These are phyloP conservation scores for Amphipoea oculea DNA, from an alignment of 2,888 invertebrate genomes.

Conservation along the genomic window DNA sequence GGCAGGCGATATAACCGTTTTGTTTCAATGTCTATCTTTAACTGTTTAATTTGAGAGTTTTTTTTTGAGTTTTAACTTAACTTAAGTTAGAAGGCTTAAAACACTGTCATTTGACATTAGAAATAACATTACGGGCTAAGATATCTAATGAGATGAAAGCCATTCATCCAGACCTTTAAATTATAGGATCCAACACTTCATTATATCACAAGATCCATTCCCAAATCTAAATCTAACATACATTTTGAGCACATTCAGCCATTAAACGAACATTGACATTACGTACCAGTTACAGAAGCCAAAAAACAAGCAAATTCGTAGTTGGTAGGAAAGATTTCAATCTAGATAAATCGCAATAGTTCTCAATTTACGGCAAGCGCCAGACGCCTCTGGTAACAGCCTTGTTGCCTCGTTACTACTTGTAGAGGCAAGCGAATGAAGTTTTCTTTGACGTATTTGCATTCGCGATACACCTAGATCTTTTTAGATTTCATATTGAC, in stretches of 20 bases:
- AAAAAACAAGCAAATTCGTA: conserved; percentile 26
- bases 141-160: not conserved
- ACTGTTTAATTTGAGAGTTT: too few relatives aligned
- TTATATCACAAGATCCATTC: not conserved
- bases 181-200: not conserved
- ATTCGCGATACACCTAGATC: conserved; percentile 74
- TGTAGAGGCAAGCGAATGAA: conserved; percentile 82
- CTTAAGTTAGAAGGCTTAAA: not conserved
- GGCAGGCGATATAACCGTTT: too few relatives aligned
- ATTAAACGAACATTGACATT: conserved; percentile 34
- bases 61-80: too few relatives aligned
- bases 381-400: conserved; percentile 81
- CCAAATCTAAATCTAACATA: not conserved
- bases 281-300: not conserved
- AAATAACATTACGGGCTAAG: not conserved
- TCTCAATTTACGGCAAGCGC: conserved; percentile 68
- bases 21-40: too few relatives aligned
- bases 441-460: conserved; percentile 85
- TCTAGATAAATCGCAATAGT: conserved; percentile 65
- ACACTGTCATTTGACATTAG: not conserved
- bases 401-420: conserved; percentile 85
- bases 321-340: conserved; percentile 43
- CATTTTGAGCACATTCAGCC: not conserved
- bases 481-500: conserved; percentile 63
- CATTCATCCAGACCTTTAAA: not conserved